These are phyloP conservation scores for Daktulosphaira vitifoliae DNA, from an alignment of 1,140 invertebrate species.

Conservation along the genomic window DNA sequence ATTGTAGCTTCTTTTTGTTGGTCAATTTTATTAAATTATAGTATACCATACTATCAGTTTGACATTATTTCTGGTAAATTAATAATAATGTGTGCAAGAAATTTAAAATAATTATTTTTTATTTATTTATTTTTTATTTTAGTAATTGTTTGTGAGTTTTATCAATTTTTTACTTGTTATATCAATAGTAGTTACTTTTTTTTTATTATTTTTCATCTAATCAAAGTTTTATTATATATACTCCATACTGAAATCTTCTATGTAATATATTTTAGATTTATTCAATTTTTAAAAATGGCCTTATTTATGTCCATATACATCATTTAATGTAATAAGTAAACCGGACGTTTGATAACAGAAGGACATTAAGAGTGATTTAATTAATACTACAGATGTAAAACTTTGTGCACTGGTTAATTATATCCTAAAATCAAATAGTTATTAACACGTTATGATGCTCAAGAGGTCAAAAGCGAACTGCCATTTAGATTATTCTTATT, in stretches of 20 bases:
- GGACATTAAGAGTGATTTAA: constrained; percentile 24
- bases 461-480: constrained; percentile 24
- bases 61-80: constrained; percentile 13
- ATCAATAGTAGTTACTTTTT: constrained; percentile 25
- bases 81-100: constrained; percentile 23
- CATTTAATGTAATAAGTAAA: constrained; percentile 8
- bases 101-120: not conserved
- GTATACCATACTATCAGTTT: not conserved
- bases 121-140: constrained; percentile 29
- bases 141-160: constrained; percentile 32
- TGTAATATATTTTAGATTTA: constrained; percentile 36
- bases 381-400: constrained; percentile 8
- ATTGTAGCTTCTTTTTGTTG: constrained; percentile 24
- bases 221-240: constrained; percentile 30
- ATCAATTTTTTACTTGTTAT: constrained; percentile 33
- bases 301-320: constrained; percentile 35
- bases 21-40: constrained; percentile 6
- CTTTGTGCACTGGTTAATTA: constrained; percentile 11
- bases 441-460: constrained; percentile 5
- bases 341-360: constrained; percentile 5
- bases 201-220: constrained; percentile 30
- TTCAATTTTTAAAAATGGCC: constrained; percentile 29
- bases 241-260: constrained; percentile 34
- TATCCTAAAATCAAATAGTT: not conserved
- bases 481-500: constrained; percentile 23